phyloP scores from a whole-genome alignment of 2,113 vertebrate genomes.

The Halcyon senegalensis region DNA sequence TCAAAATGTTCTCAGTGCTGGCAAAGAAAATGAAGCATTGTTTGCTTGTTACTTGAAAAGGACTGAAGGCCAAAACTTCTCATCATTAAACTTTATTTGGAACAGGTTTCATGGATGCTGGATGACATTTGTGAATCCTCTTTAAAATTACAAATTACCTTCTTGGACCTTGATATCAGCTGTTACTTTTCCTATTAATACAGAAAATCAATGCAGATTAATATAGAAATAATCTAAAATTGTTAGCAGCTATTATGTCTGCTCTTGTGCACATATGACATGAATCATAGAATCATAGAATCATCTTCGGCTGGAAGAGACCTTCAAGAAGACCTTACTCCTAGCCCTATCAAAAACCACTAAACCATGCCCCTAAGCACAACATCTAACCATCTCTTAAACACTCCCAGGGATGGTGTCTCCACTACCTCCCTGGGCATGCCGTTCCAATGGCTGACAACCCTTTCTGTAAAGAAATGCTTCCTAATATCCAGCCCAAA shows the following conservation, averaged over 20 bases:
- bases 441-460: too few species aligned
- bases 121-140: neutral
- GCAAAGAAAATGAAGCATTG: neutral
- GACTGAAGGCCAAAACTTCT: neutral
- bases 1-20: neutral
- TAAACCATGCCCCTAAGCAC: too few species aligned
- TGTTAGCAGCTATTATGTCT: neutral
- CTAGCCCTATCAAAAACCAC: too few species aligned
- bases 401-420: too few species aligned
- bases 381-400: too few species aligned
- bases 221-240: neutral
- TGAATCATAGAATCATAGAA: too few species aligned
- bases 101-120: neutral
- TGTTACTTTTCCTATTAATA: neutral
- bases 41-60: neutral
- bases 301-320: too few species aligned
- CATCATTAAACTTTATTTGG: neutral
- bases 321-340: too few species aligned
- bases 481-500: too few species aligned
- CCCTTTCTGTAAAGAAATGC: too few species aligned
- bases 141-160: neutral
- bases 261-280: neutral
- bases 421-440: too few species aligned
- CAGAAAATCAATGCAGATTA: neutral
- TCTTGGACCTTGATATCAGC: neutral